Evolutionary conservation across 1,140 invertebrate species (phyloP).

Genomic region (Drosophila busckii): DNA sequence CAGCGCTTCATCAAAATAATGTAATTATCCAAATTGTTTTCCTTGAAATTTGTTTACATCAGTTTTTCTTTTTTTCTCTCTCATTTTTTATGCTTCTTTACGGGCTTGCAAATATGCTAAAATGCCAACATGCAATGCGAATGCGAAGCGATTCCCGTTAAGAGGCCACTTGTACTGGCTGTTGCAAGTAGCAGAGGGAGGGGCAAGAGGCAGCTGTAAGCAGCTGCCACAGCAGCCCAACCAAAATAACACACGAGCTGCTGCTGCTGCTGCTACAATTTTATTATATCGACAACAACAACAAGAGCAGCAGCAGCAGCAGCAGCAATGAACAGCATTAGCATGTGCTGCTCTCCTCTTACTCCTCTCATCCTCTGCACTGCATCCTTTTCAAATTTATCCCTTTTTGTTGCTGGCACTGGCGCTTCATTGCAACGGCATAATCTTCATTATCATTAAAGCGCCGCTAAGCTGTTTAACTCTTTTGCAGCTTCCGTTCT

Average conservation of each 20-base stretch:
- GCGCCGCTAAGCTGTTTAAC: constrained; percentile 66
- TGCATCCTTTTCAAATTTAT: neutral
- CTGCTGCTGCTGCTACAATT: constrained; percentile 44
- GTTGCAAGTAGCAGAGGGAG: constrained; percentile 14
- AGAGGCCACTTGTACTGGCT: constrained; percentile 57
- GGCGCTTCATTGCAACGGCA: constrained; percentile 33
- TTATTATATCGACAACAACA: constrained; percentile 48
- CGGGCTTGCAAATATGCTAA: constrained; percentile 35
- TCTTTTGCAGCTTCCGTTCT: constrained; percentile 51
- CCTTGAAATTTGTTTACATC: constrained; percentile 76
- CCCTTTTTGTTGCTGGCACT: neutral
- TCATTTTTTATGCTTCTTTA: too few species aligned
- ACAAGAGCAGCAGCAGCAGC: constrained; percentile 18
- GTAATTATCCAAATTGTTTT: constrained; percentile 77
- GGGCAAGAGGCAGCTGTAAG: neutral
- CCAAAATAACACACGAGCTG: constrained; percentile 27
- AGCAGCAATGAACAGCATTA: constrained; percentile 38
- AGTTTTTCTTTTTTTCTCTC: constrained; percentile 40
- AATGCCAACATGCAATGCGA: constrained; percentile 40
- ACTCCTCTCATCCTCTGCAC: neutral
- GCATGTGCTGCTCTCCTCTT: constrained; percentile 8
- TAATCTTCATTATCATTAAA: constrained; percentile 75
- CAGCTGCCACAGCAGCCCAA: constrained; percentile 1
- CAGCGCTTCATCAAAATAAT: constrained; percentile 72
- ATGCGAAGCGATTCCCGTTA: constrained; percentile 63